Evolutionary conservation across 1,140 invertebrate genomes (phyloP).

Genomic region (Schlechtendalia chinensis): DNA sequence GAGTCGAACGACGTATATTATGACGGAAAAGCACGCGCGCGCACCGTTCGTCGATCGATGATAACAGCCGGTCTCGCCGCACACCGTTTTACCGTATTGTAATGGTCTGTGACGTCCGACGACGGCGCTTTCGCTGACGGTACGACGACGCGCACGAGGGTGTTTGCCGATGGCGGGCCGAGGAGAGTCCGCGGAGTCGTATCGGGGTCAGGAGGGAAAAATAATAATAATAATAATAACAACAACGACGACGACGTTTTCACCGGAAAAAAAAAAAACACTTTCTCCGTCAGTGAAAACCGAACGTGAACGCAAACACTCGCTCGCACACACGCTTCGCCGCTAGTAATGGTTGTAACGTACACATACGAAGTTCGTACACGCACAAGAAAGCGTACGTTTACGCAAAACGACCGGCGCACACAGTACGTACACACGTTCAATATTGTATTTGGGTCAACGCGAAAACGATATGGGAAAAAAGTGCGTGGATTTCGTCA

Average conservation of each 20-base stretch:
- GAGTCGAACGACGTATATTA: neutral
- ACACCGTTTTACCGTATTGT: neutral
- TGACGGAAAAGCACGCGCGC: neutral
- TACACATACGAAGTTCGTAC: neutral
- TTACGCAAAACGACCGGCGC: neutral
- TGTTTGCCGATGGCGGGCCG: neutral
- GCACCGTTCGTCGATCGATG: neutral
- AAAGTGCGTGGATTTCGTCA: slow-evolving; percentile 29
- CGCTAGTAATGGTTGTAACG: neutral
- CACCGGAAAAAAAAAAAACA: slow-evolving; percentile 13
- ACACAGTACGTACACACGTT: neutral
- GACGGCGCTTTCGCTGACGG: slow-evolving; percentile 2
- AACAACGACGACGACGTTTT: slow-evolving; percentile 4
- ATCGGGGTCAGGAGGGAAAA: slow-evolving; percentile 32
- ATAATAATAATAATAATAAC: neutral
- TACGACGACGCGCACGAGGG: neutral
- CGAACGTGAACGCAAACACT: slow-evolving; percentile 16
- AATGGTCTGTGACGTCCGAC: neutral
- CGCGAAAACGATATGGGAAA: slow-evolving; percentile 32
- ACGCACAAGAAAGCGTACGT: slow-evolving; percentile 1
- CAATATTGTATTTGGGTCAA: slow-evolving; percentile 19
- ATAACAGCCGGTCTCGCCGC: neutral
- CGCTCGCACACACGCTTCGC: neutral
- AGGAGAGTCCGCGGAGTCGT: neutral
- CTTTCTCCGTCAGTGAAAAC: slow-evolving; percentile 38